These are phyloP conservation scores for Nannobrachium achirus DNA, from an alignment of 2,113 vertebrate genomes.

Conservation along the genomic window DNA sequence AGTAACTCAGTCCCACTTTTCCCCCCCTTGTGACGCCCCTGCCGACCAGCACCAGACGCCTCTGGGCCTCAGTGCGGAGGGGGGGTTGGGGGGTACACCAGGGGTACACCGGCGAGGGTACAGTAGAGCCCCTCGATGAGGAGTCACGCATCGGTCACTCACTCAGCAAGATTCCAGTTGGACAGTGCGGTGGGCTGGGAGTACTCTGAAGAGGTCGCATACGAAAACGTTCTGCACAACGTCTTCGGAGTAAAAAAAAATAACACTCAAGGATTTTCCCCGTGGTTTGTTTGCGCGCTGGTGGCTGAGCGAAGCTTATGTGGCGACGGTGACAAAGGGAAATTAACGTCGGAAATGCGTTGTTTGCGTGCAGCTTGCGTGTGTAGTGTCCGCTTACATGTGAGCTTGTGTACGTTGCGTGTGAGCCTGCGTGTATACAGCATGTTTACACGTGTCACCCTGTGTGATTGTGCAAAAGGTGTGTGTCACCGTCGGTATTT, in stretches of 20 bases:
- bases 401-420: not conserved
- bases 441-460: no score
- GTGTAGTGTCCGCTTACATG: no score
- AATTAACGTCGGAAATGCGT: slow-evolving; percentile 32
- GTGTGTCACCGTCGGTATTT: not conserved
- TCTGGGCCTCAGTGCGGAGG: slow-evolving; percentile 17
- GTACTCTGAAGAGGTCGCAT: no score
- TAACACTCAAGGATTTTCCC: no score
- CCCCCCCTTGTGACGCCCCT: no score
- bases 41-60: slow-evolving; percentile 12
- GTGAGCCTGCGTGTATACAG: no score
- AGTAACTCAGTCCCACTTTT: no score
- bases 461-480: not conserved
- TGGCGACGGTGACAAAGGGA: not conserved
- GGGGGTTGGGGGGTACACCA: not conserved
- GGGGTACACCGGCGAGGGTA: slow-evolving; percentile 12
- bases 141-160: slow-evolving; percentile 56
- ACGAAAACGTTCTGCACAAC: no score
- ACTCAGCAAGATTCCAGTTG: no score
- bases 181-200: not conserved
- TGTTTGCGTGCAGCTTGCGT: not conserved
- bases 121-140: slow-evolving; percentile 36
- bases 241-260: no score
- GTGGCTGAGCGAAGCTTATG: no score
- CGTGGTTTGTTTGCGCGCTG: no score